These are phyloP conservation scores for Falcunculus frontatus DNA, from an alignment of 2,113 vertebrate species.

Conservation along the genomic window DNA sequence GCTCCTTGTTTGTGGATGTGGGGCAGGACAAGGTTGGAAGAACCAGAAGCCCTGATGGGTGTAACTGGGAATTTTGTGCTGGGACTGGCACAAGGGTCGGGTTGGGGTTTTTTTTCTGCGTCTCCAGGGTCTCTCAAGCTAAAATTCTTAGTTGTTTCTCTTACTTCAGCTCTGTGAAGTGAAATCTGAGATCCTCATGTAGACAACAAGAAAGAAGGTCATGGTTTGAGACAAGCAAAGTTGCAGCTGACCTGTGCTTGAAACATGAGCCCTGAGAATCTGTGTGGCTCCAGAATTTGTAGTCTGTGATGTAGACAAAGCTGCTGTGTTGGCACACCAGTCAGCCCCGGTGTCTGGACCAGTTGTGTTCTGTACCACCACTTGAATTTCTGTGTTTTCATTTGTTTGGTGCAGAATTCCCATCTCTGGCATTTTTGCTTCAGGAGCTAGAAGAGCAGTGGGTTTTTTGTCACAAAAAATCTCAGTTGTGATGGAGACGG, in stretches of 20 bases:
- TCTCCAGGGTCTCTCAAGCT: background rate
- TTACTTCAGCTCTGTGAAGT: background rate
- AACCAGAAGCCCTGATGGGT: background rate
- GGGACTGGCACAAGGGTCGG: background rate
- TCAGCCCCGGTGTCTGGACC: background rate
- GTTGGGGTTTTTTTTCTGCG: background rate
- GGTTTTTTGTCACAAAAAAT: background rate
- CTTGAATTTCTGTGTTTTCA: background rate
- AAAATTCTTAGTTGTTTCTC: background rate
- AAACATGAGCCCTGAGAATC: background rate
- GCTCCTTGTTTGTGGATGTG: background rate
- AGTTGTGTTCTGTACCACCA: background rate
- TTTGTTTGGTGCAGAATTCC: background rate
- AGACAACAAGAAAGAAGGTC: background rate
- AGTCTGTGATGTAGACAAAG: background rate
- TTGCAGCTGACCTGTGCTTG: background rate
- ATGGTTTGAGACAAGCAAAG: background rate
- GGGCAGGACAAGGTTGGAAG: background rate
- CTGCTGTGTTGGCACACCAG: background rate
- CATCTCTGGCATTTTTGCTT: background rate
- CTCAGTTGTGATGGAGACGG: background rate
- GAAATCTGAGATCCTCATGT: background rate
- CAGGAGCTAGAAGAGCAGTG: background rate
- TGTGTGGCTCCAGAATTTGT: background rate
- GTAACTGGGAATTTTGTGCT: background rate